Evolutionary conservation across 2,113 vertebrate species (phyloP), one percentile per base, ranked within the genome.

Genomic region (Hyperopisus bebe): DNA sequence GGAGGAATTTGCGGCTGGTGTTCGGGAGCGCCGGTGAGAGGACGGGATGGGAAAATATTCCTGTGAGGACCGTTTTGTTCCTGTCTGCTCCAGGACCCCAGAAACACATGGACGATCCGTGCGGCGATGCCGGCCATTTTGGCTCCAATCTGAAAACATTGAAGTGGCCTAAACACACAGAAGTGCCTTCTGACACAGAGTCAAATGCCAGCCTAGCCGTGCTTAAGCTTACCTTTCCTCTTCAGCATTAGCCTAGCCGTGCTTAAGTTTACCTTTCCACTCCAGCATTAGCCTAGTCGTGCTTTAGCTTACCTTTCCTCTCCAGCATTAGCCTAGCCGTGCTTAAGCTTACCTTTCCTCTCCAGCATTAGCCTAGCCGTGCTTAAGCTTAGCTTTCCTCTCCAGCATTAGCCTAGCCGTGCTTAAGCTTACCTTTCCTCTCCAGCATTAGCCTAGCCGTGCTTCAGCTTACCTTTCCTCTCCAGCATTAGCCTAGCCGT

Each of bases 1-100:
- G 89, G 94, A 95, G 92, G 95, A 96, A 96, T 96, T 96, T 93
- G 89, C 94, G 93, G 90, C 91, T 90, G 92, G 91, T 90, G 85
- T 92, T 77, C 89, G 8, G 93, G 90, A 87, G 92, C 91, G 84
- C 91, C 89, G 90, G 91, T 90, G 93, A 93, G 90, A 94, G 90
- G 90, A 86, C 87, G 91, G 93, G 90, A 92, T 88, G 93, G 91
- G 88, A 93, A 94, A 94, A 92, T 95, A 94, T 95, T 95, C 94
- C 92, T 94, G 80, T 92, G 91, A 62, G 92, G 91, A 39, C 90
- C 91, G 91, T 94, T 95, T 94, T 92, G 93, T 93, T 91, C 89
- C 91, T 90, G 90, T 92, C 91, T 80, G 24, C 17, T 46, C 80
- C 47, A 39, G 11, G 8, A 27, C 31, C 24, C 48, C 48, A 47